These are phyloP conservation scores for Lordiphosa stackelbergi DNA, from an alignment of 1,140 invertebrate species.

Conservation along the genomic window DNA sequence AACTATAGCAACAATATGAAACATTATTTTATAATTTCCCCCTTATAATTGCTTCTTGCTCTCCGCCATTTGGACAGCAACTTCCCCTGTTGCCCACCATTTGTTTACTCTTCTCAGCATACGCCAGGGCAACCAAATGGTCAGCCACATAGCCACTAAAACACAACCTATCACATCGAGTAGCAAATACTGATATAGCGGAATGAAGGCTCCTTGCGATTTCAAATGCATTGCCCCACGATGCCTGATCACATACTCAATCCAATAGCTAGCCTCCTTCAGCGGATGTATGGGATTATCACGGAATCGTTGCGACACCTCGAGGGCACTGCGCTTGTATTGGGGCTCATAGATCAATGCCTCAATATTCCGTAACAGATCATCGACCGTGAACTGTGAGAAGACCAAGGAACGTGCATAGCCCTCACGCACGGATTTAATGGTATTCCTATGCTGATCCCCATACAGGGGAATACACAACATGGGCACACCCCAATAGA, in stretches of 20 bases:
- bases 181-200: conserved; percentile 78
- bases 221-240: conserved; percentile 77
- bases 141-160: conserved; percentile 32
- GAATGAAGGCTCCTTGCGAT: conserved; percentile 75
- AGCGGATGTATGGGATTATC: conserved; percentile 79
- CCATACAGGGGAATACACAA: conserved; percentile 82
- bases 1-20: conserved; percentile 11
- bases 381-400: conserved; percentile 55
- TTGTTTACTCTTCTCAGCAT: conserved; percentile 34
- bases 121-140: conserved; percentile 60
- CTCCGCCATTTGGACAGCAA: conserved; percentile 14
- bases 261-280: conserved; percentile 80
- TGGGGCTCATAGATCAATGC: conserved; percentile 62
- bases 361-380: conserved; percentile 58
- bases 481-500: conserved; percentile 82
- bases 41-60: conserved; percentile 42
- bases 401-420: conserved; percentile 67
- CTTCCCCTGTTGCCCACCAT: conserved; percentile 32
- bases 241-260: conserved; percentile 80
- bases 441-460: conserved; percentile 79
- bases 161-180: conserved; percentile 77
- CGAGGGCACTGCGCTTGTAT: conserved; percentile 66
- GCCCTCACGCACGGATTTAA: conserved; percentile 67
- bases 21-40: neutral
- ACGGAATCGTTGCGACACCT: conserved; percentile 75